Conservation (phyloP, 1,140 invertebrate genomes). For the Hycleus cichorii region DNA sequence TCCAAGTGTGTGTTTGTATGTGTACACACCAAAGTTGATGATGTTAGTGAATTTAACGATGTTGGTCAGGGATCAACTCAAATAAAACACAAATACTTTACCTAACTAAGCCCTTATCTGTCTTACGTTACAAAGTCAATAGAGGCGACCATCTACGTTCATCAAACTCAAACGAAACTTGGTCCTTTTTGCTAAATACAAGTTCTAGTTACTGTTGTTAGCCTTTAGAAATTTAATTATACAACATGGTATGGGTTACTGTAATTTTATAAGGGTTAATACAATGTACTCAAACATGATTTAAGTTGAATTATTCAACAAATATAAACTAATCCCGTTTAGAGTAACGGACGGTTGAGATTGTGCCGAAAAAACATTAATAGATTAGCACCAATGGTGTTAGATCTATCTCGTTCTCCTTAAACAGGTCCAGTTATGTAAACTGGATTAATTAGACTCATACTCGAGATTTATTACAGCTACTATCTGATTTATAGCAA, state of each 20-base stretch:
- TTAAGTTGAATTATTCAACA: constrained; percentile 6
- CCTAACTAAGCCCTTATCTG: constrained; percentile 12
- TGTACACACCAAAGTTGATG: too few species aligned
- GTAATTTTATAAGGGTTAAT: constrained; percentile 2
- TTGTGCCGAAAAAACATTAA: too few species aligned
- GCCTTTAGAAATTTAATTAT: constrained; percentile 19
- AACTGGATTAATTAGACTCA: constrained; percentile 7
- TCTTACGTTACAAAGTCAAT: constrained; percentile 27
- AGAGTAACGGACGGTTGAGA: not conserved
- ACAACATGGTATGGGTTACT: constrained; percentile 16
- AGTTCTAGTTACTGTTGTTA: constrained; percentile 1
- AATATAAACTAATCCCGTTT: too few species aligned
- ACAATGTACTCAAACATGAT: constrained; percentile 7
- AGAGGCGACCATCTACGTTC: constrained; percentile 20
- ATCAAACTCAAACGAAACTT: constrained; percentile 26
- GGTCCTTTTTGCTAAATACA: constrained; percentile 18
- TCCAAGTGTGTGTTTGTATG: too few species aligned
- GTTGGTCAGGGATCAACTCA: constrained; percentile 8
- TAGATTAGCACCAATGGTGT: not conserved
- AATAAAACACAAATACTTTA: constrained; percentile 13
- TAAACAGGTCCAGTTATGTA: constrained; percentile 1
- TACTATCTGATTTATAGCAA: not conserved
- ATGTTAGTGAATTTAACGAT: constrained; percentile 7
- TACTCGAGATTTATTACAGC: constrained; percentile 2
- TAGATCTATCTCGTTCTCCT: constrained; percentile 4